These are phyloP conservation scores for Dryadula phaetusa DNA, from an alignment of 2,888 invertebrate species.

Conservation along the genomic window DNA sequence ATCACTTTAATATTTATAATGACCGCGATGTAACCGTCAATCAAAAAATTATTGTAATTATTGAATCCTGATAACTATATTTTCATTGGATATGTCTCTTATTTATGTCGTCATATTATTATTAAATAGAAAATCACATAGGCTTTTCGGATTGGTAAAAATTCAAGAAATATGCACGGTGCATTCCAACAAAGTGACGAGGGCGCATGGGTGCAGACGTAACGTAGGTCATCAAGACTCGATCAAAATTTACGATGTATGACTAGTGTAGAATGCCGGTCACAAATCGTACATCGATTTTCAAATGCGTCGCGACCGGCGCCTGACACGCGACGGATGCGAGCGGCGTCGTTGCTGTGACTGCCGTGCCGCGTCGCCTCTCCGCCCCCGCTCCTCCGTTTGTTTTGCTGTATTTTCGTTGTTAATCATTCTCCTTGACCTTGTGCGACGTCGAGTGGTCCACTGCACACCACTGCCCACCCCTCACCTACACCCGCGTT, in stretches of 20 bases:
- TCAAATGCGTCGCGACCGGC: slow-evolving; percentile 75
- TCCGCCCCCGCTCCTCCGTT: slow-evolving; percentile 68
- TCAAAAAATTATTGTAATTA: not conserved
- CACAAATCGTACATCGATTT: slow-evolving; percentile 83
- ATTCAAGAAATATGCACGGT: slow-evolving; percentile 48
- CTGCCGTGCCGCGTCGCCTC: slow-evolving; percentile 77
- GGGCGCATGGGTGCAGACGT: slow-evolving; percentile 62
- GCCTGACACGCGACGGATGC: slow-evolving; percentile 72
- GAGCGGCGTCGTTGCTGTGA: slow-evolving; percentile 78
- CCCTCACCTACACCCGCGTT: slow-evolving; percentile 74
- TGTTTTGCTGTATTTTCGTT: slow-evolving; percentile 85
- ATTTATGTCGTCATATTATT: not conserved
- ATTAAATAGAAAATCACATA: not conserved
- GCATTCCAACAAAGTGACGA: slow-evolving; percentile 63
- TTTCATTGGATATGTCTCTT: not conserved
- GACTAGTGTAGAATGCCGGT: slow-evolving; percentile 69
- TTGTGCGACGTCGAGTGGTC: slow-evolving; percentile 84
- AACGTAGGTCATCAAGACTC: slow-evolving; percentile 63
- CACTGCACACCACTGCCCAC: slow-evolving; percentile 82
- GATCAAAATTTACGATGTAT: slow-evolving; percentile 66
- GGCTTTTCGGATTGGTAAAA: not conserved
- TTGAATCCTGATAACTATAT: not conserved
- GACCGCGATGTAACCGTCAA: not conserved
- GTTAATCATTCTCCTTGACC: slow-evolving; percentile 86
- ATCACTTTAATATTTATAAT: slow-evolving; percentile 2